Conservation (phyloP, 2,113 vertebrate species). For the Rhinopithecus roxellana region DNA sequence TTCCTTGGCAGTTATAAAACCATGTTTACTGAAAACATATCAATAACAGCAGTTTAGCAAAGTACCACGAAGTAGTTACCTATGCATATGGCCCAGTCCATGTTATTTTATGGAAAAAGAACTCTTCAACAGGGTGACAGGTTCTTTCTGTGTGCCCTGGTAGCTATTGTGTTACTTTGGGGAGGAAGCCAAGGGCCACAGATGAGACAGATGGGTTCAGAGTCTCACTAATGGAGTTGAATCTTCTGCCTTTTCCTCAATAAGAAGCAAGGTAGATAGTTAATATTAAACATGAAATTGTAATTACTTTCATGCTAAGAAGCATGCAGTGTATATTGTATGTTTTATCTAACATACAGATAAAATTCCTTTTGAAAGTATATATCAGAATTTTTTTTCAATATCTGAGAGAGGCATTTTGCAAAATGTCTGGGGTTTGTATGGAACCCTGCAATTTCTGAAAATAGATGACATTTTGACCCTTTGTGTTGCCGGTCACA, state of each 20-base stretch:
- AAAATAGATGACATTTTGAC: slow-evolving; percentile 65
- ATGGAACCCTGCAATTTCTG: slow-evolving; percentile 59
- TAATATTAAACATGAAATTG: slow-evolving; percentile 33
- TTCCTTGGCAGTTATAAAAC: background rate
- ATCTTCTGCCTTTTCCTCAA: background rate
- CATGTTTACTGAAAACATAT: slow-evolving; percentile 3
- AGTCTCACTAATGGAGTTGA: background rate
- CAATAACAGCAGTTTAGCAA: background rate
- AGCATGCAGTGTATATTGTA: background rate
- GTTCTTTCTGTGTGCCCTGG: background rate
- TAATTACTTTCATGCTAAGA: background rate
- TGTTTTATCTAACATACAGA: background rate
- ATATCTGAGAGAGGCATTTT: slow-evolving; percentile 14
- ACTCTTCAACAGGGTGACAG: background rate
- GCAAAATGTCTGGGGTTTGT: slow-evolving; percentile 48
- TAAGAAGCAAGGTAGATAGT: background rate
- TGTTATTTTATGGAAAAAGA: background rate
- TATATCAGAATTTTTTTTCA: background rate
- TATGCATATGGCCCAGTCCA: background rate
- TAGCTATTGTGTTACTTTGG: background rate
- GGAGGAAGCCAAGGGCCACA: background rate
- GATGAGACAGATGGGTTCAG: background rate
- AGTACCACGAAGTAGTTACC: background rate
- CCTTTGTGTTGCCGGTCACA: slow-evolving; percentile 35
- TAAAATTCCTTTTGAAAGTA: slow-evolving; percentile 42